phyloP scores from a whole-genome alignment of 2,113 vertebrate genomes.

The Pantherophis guttatus region DNA sequence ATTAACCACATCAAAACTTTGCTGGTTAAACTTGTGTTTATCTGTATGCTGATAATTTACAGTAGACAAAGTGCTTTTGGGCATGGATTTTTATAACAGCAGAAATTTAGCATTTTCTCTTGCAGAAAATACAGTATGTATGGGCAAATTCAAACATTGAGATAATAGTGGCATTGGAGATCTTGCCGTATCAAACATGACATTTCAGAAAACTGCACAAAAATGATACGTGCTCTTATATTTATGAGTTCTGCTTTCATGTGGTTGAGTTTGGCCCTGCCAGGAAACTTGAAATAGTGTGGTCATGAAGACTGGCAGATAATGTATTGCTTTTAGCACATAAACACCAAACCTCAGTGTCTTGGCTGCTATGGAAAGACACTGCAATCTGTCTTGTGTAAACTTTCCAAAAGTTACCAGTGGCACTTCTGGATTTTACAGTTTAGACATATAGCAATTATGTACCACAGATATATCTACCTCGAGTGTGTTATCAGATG shows the following conservation, averaged over 20 bases:
- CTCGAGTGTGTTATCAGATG: neutral
- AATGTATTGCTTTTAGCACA: neutral
- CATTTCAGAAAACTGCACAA: conserved; percentile 10
- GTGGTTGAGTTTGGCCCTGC: neutral
- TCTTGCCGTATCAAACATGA: neutral
- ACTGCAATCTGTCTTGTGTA: neutral
- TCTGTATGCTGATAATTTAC: conserved; percentile 57
- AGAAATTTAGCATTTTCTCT: conserved; percentile 34
- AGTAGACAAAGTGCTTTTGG: conserved; percentile 54
- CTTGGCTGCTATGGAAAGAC: neutral
- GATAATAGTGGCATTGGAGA: conserved; percentile 7
- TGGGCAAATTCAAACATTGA: conserved; percentile 9
- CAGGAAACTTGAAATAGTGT: neutral
- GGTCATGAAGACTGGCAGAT: neutral
- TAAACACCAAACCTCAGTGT: neutral
- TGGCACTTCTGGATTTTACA: neutral
- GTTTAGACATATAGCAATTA: neutral
- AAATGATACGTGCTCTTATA: neutral
- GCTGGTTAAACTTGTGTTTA: conserved; percentile 56
- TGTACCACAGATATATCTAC: neutral
- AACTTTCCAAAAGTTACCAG: neutral
- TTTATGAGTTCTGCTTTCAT: neutral
- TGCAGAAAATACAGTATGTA: conserved; percentile 25
- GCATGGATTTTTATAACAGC: conserved; percentile 47
- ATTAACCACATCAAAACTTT: conserved; percentile 63